Evolutionary conservation across 2,888 invertebrate species (phyloP), one percentile per base, ranked within the genome.

Genomic region (Nowickia ferox): DNA sequence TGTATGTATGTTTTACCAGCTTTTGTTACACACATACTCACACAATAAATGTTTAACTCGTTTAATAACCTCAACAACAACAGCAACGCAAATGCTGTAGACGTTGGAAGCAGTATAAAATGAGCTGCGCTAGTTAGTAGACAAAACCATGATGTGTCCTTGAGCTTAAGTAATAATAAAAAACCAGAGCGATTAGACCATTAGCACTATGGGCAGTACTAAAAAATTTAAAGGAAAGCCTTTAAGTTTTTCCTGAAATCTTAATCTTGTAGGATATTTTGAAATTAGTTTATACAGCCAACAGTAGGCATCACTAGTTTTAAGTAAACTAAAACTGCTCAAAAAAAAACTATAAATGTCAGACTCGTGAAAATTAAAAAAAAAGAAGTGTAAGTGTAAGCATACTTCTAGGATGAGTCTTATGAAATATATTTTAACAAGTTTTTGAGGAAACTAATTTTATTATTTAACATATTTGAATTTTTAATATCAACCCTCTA

Each of bases 91-190:
- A 66, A 48, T 82, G 30, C 59, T 82, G 74, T 81, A 61, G 44
- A 71, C 57, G 10, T 57, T 71, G 69, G 57, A 30, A 42, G 44
- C 51, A 68, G 22, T 30, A 65, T n/a, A 63, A 44, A 63, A 30
- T 42, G n/a, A 59, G 46, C 44, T 63, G 59, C 76, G 30, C 61
- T 78, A 79, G 75, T 83, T 83, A 86, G 83, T 83, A 86, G 83
- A 83, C 83, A 83, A 86, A 85, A 74, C 76, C 86, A 71, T 83
- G 75, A 80, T 86, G 86, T 86, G 86, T 86, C 86, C 86, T 86
- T 86, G 86, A 86, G 86, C 83, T 83, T 83, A 68, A 86, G 82
- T 74, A 65, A 76, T 63, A 44, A 75, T 44, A 48, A 76, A 69
- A 61, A 55, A 76, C 8, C 42, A 40, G 30, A 78, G 53, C 61